Base-by-base conservation (phyloP, 2,113 vertebrate genomes). In the Xiphias gladius region DNA sequence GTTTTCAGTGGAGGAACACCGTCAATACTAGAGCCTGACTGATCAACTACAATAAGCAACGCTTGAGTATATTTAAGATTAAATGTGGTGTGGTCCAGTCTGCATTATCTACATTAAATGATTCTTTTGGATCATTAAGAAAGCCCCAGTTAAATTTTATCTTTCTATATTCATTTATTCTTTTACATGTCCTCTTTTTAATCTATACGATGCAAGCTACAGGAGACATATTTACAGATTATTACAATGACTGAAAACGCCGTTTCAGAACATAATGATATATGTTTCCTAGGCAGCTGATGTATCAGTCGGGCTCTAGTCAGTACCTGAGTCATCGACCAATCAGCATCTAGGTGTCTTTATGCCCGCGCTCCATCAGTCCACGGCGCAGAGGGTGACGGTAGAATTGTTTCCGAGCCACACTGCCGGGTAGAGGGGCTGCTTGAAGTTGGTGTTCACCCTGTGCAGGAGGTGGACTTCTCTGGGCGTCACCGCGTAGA, bases 401-500 rank as follows among this genome's bases (percentile, higher is more conserved):
- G 17, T 11, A 7, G 83, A 57, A 0, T 5, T 16, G 37, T 24
- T 5, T 8, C 79, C 75, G 6, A 89, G 78, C 62, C 85, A 87
- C 55, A 61, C 57, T 0, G 72, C 68, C 0, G 70, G 69, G 72
- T 61, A 61, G 12, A 80, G 78, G 4, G 75, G 79, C 62, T 28
- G 37, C 1, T 39, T 28, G 48, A 88, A 70, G 19, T 7, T 1
- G n/a, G 8, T 50, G 22, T 67, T 22, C 16, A 68, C 22, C 16
- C 61, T 13, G 43, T 82, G 78, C 65, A 86, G 55, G 24, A 73
- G 66, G 20, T 35, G 1, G 64, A 70, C 41, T 22, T 41, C 66
- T n/a, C 16, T 2, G 3, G 62, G 6, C 0, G 43, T 69, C 57
- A 76, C 62, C 2, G 14, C 10, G 41, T 24, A 77, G 63, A 83